These are phyloP conservation scores for Scolanthus callimorphus DNA, from an alignment of 92 coral and sea anemone species.

Conservation along the genomic window DNA sequence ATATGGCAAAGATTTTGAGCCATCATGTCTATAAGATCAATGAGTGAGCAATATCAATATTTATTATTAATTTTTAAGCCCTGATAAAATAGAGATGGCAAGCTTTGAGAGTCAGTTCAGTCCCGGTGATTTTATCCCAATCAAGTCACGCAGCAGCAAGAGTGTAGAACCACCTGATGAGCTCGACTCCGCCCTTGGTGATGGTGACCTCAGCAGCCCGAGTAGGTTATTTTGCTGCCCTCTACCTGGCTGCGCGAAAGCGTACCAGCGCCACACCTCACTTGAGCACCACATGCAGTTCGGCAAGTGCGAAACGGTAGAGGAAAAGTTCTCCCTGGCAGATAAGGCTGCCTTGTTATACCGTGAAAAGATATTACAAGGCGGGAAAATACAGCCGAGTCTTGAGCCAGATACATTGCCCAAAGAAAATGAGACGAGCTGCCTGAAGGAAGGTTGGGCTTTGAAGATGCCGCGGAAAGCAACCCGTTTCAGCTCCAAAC, in stretches of 20 bases:
- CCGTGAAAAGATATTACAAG: constrained; percentile 8
- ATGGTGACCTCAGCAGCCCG: neutral
- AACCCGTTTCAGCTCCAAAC: constrained; percentile 5
- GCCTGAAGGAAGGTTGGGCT: constrained; percentile 11
- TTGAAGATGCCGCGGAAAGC: neutral
- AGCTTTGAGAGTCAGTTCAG: neutral
- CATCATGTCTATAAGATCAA: no score
- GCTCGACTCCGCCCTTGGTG: neutral
- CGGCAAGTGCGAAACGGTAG: constrained; percentile 7
- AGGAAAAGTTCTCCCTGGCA: neutral
- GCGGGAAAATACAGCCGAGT: neutral
- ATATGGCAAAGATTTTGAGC: no score
- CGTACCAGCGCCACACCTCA: constrained; percentile 1
- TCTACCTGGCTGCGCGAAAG: constrained; percentile 6
- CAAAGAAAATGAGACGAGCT: neutral
- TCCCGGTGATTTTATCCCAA: neutral
- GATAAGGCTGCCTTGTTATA: constrained; percentile 9
- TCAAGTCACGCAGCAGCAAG: neutral
- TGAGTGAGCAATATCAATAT: no score
- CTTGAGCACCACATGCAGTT: constrained; percentile 9
- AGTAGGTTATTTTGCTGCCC: constrained; percentile 8
- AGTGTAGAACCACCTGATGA: neutral
- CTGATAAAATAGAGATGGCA: neutral
- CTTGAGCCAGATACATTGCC: neutral
- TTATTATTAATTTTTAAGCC: neutral